Conservation (phyloP, 2,888 invertebrate genomes). For the Noctua janthina region DNA sequence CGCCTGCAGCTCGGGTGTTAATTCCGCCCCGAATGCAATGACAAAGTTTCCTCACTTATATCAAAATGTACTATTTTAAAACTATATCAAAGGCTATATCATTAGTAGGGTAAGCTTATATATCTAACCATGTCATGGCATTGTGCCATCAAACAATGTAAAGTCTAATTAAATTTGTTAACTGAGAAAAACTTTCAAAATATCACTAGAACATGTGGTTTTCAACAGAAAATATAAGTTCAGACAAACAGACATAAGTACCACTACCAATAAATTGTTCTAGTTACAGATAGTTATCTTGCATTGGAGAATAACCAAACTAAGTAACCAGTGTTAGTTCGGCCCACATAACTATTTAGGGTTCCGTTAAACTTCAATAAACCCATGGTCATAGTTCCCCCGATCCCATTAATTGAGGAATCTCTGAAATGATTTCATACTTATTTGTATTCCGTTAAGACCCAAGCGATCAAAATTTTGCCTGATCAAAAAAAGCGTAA, state of each 20-base stretch:
- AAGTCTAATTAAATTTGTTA: not conserved
- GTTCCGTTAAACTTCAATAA: constrained; percentile 16
- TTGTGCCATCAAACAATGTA: not conserved
- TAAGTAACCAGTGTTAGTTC: not conserved
- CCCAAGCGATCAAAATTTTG: constrained; percentile 2
- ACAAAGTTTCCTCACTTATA: too few relatives aligned
- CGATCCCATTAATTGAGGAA: not conserved
- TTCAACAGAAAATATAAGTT: not conserved
- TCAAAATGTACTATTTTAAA: not conserved
- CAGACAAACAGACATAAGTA: not conserved
- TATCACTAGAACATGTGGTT: not conserved
- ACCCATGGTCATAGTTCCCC: not conserved
- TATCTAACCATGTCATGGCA: not conserved
- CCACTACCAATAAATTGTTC: constrained; percentile 4
- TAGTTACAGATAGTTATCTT: constrained; percentile 48
- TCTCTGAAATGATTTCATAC: not conserved
- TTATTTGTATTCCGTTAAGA: not conserved
- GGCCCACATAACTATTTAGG: constrained; percentile 17
- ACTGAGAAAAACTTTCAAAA: not conserved
- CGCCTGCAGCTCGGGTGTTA: too few relatives aligned
- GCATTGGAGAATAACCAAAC: constrained; percentile 37
- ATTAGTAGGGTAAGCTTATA: not conserved
- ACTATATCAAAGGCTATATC: not conserved
- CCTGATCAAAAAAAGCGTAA: not conserved
- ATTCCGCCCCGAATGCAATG: too few relatives aligned